Percentiles rank a stretch among this genome's conserved stretches.
These are phyloP conservation scores for Rallus limicola DNA, from an alignment of 2,113 vertebrate genomes.

Conservation along the genomic window DNA sequence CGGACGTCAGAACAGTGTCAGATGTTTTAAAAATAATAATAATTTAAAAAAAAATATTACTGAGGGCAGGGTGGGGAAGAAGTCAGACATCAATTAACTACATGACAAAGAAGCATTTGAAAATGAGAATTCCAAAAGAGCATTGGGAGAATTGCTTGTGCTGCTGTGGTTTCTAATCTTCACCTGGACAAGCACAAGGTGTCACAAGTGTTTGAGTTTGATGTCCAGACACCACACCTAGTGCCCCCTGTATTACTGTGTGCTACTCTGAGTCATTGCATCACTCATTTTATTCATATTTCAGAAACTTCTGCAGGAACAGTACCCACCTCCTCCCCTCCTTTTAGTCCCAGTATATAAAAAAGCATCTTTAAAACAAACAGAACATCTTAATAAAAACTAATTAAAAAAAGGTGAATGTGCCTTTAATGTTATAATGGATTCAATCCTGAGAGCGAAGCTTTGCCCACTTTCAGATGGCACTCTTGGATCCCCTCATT, in stretches of 20 bases:
- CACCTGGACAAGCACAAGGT: neutral
- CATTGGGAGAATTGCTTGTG: rapidly evolving
- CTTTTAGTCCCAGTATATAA: neutral
- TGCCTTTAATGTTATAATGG: neutral
- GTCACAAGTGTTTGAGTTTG: neutral
- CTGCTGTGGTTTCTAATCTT: neutral
- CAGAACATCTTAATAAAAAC: neutral
- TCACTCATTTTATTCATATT: neutral
- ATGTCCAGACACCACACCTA: neutral
- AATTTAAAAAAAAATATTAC: neutral
- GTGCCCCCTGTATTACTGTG: neutral
- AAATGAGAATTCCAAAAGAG: neutral
- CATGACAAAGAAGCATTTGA: neutral
- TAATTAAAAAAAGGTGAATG: neutral
- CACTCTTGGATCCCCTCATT: neutral
- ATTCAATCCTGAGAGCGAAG: neutral
- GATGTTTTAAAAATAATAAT: neutral
- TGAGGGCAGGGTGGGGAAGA: rapidly evolving
- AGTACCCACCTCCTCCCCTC: neutral
- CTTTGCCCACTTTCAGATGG: neutral
- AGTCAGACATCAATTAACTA: neutral
- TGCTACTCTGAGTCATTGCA: neutral
- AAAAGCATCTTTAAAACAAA: neutral
- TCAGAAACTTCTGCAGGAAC: neutral
- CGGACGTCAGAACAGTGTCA: neutral